These are phyloP conservation scores for Drosophila mimetica DNA, from an alignment of 2,888 invertebrate species.

Conservation along the genomic window DNA sequence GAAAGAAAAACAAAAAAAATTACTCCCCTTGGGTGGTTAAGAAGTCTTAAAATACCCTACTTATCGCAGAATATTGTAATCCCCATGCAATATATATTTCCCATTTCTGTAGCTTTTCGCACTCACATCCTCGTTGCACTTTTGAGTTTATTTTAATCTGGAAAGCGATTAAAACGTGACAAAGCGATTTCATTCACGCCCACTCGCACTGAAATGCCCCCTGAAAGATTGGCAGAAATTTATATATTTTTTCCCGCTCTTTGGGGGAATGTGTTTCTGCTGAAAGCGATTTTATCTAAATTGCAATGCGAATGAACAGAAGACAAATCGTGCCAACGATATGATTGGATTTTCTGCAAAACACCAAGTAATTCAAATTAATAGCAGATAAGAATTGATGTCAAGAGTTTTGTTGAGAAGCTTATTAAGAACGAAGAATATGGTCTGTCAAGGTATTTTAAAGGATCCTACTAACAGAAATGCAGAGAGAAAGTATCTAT, in stretches of 20 bases:
- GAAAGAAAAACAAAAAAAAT: not conserved
- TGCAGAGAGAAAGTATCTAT: no score
- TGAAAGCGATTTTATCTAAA: constrained; percentile 61
- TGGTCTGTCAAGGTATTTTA: not conserved
- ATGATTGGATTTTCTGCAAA: constrained; percentile 12
- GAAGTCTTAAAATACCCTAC: constrained; percentile 20
- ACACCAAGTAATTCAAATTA: constrained; percentile 1
- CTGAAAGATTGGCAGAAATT: constrained; percentile 29
- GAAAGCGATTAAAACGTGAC: constrained; percentile 59
- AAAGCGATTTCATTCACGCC: constrained; percentile 24
- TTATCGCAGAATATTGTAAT: constrained; percentile 22
- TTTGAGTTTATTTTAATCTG: constrained; percentile 27
- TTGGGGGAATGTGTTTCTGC: constrained; percentile 34
- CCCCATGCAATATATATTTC: constrained; percentile 18
- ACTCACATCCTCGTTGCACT: constrained; percentile 24
- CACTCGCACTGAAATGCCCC: constrained; percentile 4
- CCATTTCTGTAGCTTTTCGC: constrained; percentile 8
- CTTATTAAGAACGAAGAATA: not conserved
- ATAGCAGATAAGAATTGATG: constrained; percentile 11
- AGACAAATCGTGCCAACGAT: constrained; percentile 51
- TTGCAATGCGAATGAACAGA: constrained; percentile 54
- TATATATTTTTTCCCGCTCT: constrained; percentile 25
- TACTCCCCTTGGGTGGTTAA: not conserved
- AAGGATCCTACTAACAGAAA: no score
- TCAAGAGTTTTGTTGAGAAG: not conserved